Percentiles rank a stretch among this genome's conserved stretches.
These are phyloP conservation scores for Raja brachyura DNA, from an alignment of 2,113 vertebrate genomes.

Conservation along the genomic window DNA sequence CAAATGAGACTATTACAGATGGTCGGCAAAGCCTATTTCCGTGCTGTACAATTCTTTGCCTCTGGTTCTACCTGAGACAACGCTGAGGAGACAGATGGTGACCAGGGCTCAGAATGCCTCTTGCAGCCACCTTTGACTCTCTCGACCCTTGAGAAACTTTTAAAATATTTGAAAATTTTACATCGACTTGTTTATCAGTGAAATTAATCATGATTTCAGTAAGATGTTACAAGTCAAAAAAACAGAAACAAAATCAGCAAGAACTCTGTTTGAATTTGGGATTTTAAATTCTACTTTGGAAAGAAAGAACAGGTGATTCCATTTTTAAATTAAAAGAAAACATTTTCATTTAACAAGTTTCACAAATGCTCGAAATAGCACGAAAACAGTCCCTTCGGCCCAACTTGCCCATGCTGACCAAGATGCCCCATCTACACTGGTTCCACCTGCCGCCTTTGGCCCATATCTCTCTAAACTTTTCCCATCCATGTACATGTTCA, in stretches of 20 bases:
- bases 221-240: background rate
- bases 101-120: background rate
- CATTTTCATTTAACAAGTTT: slow-evolving; percentile 42
- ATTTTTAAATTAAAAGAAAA: slow-evolving; percentile 33
- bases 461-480: too few relatives aligned
- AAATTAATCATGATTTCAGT: background rate
- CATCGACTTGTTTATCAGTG: background rate
- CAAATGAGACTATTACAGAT: too few relatives aligned
- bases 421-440: too few relatives aligned
- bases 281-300: background rate
- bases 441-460: too few relatives aligned
- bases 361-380: slow-evolving; percentile 38
- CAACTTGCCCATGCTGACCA: too few relatives aligned
- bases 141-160: background rate
- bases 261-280: slow-evolving; percentile 14
- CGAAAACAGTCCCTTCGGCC: too few relatives aligned
- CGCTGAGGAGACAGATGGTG: background rate
- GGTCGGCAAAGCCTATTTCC: too few relatives aligned
- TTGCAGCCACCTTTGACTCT: too few relatives aligned
- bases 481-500: too few relatives aligned
- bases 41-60: too few relatives aligned
- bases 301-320: background rate
- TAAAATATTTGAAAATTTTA: background rate
- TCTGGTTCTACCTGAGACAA: background rate
- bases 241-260: background rate